Base-by-base conservation (phyloP, 2,888 invertebrate genomes). In the Eupithecia subumbrata region DNA sequence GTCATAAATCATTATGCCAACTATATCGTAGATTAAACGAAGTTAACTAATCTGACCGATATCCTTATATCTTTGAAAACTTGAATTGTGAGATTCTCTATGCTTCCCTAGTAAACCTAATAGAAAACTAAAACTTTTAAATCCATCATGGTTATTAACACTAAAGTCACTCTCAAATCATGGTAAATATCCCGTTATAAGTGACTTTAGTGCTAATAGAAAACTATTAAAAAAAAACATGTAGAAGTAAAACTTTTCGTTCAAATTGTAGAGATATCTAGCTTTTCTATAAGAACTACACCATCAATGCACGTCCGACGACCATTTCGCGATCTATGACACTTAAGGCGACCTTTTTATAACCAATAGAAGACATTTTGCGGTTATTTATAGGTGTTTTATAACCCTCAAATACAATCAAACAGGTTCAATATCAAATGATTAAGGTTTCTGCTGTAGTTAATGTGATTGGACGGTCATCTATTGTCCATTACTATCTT, bases 291-390 rank as follows among this genome's bases (percentile, higher is more conserved):
- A 16, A 25, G 34, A 48, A 69, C 69, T 69, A 40, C 22, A 22
- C 18, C 64, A 66, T 30, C 30, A 66, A 72, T 81, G 79, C 80
- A 83, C 82, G 82, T 80, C 81, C 82, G 79, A 82, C 82, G 79
- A 78, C 82, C 84, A 78, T 76, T 81, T 82, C 77, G 82, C 87
- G 87, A 90, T 92, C 92, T 91, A 90, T 90, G 91, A 89, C 89
- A 90, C 88, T 92, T 90, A 89, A 89, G 85, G 89, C 88, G 88
- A 85, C 87, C 90, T 90, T 92, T 92, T 92, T 92, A 91, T 91
- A 85, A 84, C 89, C 88, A 87, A 89, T 86, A 84, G 83, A 86
- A 86, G 87, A 85, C 88, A 82, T 88, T 60, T 90, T 84, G 82
- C 79, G 80, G 86, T 89, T 88, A 92, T 92, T 91, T 92, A 92